These are phyloP conservation scores for Eugnorisma glareosa DNA, from an alignment of 2,888 invertebrate genomes.

Conservation along the genomic window DNA sequence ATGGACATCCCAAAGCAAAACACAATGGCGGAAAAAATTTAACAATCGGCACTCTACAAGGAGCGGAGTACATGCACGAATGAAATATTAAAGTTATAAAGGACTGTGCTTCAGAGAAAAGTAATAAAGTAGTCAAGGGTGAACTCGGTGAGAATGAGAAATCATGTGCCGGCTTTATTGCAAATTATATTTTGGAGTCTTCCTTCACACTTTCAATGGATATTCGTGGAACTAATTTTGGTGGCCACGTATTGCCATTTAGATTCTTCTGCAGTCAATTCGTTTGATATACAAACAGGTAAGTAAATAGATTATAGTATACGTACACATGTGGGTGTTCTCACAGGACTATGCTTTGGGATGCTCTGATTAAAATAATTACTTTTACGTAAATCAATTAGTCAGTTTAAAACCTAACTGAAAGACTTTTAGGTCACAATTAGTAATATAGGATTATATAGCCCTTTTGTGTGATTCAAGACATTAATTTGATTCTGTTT, in stretches of 20 bases:
- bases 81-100: slow-evolving; percentile 80
- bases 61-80: slow-evolving; percentile 69
- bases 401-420: slow-evolving; percentile 34
- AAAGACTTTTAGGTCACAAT: slow-evolving; percentile 28
- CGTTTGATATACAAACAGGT: not conserved
- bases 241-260: slow-evolving; percentile 42
- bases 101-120: slow-evolving; percentile 78
- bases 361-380: slow-evolving; percentile 42
- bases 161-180: slow-evolving; percentile 81
- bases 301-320: not conserved
- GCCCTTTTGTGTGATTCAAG: slow-evolving; percentile 12
- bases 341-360: slow-evolving; percentile 2
- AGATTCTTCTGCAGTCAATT: slow-evolving; percentile 45
- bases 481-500: slow-evolving; percentile 21
- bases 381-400: slow-evolving; percentile 46
- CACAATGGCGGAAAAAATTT: slow-evolving; percentile 75
- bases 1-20: slow-evolving; percentile 66
- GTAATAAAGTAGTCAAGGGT: slow-evolving; percentile 83
- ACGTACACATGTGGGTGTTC: slow-evolving; percentile 24
- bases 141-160: slow-evolving; percentile 78
- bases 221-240: slow-evolving; percentile 65
- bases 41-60: slow-evolving; percentile 73
- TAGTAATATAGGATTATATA: slow-evolving; percentile 34
- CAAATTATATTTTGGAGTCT: slow-evolving; percentile 81
- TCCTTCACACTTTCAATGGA: slow-evolving; percentile 65